Evolutionary conservation across 1,140 invertebrate genomes (phyloP).

Genomic region (Drosophila nikananu): DNA sequence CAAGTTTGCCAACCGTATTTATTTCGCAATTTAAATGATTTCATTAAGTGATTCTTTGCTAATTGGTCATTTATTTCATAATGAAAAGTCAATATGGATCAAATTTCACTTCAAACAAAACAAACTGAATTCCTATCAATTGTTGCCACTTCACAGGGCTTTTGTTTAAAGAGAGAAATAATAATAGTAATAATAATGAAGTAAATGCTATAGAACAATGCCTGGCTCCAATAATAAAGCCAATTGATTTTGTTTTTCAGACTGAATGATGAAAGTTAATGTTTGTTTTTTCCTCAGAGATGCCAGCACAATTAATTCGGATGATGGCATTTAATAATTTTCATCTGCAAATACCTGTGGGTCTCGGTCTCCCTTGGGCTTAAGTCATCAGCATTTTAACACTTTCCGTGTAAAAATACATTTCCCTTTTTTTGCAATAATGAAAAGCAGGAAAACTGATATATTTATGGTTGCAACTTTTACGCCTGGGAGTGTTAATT

Average conservation of each 20-base stretch:
- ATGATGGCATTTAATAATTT: slow-evolving; percentile 42
- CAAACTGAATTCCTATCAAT: slow-evolving; percentile 1
- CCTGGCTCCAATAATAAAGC: background rate
- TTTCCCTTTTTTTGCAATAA: background rate
- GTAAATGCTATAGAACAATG: slow-evolving; percentile 16
- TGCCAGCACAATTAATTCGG: slow-evolving; percentile 22
- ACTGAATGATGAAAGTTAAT: background rate
- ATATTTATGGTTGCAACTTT: slow-evolving; percentile 39
- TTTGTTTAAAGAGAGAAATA: background rate
- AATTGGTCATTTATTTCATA: slow-evolving; percentile 16
- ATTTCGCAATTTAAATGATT: background rate
- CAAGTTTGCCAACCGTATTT: background rate
- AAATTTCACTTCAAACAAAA: slow-evolving; percentile 8
- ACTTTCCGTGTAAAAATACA: slow-evolving; percentile 20
- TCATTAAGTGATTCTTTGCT: slow-evolving; percentile 5
- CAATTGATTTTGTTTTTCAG: slow-evolving; percentile 16
- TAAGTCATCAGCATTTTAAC: slow-evolving; percentile 33
- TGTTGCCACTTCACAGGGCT: background rate
- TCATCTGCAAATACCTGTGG: slow-evolving; percentile 11
- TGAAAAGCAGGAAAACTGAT: slow-evolving; percentile 12
- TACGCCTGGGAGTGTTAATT: slow-evolving; percentile 47
- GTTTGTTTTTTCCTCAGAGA: background rate
- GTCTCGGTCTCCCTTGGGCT: slow-evolving; percentile 6
- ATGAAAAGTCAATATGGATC: slow-evolving; percentile 14
- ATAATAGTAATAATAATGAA: background rate